Evolutionary conservation across 2,888 invertebrate genomes (phyloP), one percentile per base, ranked within the genome.

Genomic region (Scaptodrosophila latifasciaeformis): DNA sequence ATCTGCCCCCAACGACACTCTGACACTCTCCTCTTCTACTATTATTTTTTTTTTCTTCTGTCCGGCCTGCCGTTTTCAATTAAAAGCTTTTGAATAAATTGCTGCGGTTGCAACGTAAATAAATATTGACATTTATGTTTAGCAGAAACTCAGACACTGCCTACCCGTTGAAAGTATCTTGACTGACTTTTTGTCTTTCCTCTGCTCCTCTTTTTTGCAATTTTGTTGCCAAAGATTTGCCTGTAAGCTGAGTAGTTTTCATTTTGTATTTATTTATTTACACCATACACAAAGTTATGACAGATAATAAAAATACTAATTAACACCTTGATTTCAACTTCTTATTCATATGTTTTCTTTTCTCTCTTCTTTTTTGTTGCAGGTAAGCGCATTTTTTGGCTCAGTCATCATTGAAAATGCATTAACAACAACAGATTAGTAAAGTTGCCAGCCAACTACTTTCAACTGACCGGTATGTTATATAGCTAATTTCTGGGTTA

Each of bases 401-500:
- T 3, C 10, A 48, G 37, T 31, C 39, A 40, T 59, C 51, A 58
- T 67, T 64, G 66, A 37, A 57, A 55, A 49, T 65, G 59, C 76
- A 68, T 62, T 78, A 54, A 61, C 62, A 30, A 24, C 42, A 13
- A 37, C 37, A 40, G 54, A 31, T 7, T 47, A 50, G 30, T 48
- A 58, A 60, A 51, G 48, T 54, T 58, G 54, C 49, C 53, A 53
- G 27, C 57, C 34, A n/a, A n/a, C n/a, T 6, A 50, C 53, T 54
- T 50, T 50, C 17, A 37, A 17, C 18, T n/a, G 56, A 39, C 53
- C 31, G 13, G 10, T 29, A 27, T 18, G 27, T 39, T 29, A 15
- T 18, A 3, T 37, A 2, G 80, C 74, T 77, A 74, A 79, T 74
- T 74, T 74, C 72, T 74, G 74, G 80, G 77, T 76, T 79, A 74